Percentiles rank a stretch among this genome's conserved stretches.
These are phyloP conservation scores for Pseudolaguvia tuberculata DNA, from an alignment of 2,113 vertebrate species.

Conservation along the genomic window DNA sequence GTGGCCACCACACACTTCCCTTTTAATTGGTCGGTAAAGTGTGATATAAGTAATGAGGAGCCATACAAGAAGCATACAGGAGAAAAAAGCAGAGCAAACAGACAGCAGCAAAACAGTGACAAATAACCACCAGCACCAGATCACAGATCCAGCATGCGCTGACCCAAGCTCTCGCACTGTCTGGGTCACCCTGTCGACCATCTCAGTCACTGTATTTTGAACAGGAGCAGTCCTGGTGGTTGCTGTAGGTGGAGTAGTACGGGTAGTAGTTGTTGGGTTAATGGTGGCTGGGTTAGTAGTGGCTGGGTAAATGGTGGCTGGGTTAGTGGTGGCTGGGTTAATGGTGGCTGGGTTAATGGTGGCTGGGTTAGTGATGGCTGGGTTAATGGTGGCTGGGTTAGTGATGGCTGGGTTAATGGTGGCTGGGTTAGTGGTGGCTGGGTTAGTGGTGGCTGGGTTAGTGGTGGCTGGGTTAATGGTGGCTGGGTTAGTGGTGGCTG, in stretches of 20 bases:
- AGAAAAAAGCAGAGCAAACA: constrained; percentile 7
- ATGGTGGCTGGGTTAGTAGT: constrained; percentile 1
- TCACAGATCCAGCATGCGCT: not conserved
- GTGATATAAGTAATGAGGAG: constrained; percentile 52
- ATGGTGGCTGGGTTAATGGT: not conserved
- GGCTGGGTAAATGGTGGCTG: not conserved
- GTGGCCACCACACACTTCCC: not conserved
- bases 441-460: not conserved
- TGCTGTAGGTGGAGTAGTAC: not conserved
- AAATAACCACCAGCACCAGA: constrained; percentile 65
- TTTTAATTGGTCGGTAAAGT: constrained; percentile 46
- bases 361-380: not conserved
- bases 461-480: not conserved
- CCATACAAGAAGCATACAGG: constrained; percentile 27
- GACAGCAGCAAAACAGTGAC: constrained; percentile 51
- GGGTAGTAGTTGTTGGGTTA: not conserved
- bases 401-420: not conserved
- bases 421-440: not conserved
- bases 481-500: not conserved
- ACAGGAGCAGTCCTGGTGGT: not conserved
- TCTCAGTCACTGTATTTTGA: not conserved
- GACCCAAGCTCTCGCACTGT: not conserved
- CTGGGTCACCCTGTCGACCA: not conserved
- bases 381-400: fast-evolving
- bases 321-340: not conserved